Percentiles rank a stretch among this genome's conserved stretches.
Conservation (phyloP, 2,113 vertebrate genomes). For the Bambusicola thoracicus region DNA sequence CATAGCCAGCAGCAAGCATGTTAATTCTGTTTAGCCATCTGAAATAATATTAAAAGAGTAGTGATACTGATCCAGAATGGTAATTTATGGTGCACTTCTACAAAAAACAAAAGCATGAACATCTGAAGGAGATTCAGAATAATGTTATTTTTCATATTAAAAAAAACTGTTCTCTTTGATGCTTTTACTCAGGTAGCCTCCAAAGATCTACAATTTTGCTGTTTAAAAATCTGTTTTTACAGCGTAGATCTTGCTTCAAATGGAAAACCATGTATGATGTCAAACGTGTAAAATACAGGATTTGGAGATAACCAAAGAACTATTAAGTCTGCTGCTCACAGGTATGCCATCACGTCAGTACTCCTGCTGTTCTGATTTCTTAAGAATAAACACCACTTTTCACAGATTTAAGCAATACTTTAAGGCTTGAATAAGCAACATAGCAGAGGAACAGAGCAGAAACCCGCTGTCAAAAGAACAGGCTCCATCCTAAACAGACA, state of each 20-base stretch:
- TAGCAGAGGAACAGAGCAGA: constrained; percentile 41
- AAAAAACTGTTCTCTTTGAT: constrained; percentile 45
- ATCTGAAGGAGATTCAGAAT: constrained; percentile 14
- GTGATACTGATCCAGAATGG: not conserved
- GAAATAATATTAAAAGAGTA: constrained; percentile 76
- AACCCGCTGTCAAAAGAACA: constrained; percentile 38
- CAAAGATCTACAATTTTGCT: constrained; percentile 44
- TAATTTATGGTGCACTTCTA: constrained; percentile 37
- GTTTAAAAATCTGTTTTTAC: constrained; percentile 54
- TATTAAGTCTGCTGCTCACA: constrained; percentile 50
- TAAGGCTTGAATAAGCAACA: constrained; percentile 29
- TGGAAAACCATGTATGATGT: constrained; percentile 33
- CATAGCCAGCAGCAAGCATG: constrained; percentile 92
- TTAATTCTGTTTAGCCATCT: constrained; percentile 98
- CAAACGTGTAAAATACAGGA: constrained; percentile 57
- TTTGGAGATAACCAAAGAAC: constrained; percentile 43
- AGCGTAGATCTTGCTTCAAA: constrained; percentile 57
- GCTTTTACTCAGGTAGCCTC: constrained; percentile 14
- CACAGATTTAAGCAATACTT: constrained; percentile 48
- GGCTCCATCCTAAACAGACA: constrained; percentile 25
- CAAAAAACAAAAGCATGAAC: constrained; percentile 20
- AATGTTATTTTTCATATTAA: constrained; percentile 25
- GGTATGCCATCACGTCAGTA: constrained; percentile 41
- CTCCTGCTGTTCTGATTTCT: constrained; percentile 43
- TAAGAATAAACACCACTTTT: constrained; percentile 54